Conservation (phyloP, 2,797 vertebrate species). For the Rhinophrynus dorsalis region DNA sequence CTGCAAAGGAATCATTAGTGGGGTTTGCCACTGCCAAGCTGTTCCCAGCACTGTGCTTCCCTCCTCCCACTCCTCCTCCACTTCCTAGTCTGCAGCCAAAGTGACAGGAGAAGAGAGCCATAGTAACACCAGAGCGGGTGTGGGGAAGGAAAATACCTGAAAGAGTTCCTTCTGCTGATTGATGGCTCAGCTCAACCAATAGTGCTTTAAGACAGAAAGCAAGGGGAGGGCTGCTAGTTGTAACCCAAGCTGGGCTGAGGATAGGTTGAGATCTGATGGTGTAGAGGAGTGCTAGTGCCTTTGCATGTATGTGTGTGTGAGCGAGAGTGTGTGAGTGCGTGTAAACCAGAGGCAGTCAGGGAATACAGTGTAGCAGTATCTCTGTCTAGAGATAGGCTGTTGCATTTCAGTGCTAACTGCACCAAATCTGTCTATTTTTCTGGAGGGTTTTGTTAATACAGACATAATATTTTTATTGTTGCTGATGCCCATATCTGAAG, state of each 20-base stretch:
- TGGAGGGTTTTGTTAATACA: conserved; percentile 18
- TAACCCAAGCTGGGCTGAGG: conserved; percentile 44
- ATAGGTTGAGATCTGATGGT: conserved; percentile 45
- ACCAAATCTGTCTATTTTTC: conserved; percentile 22
- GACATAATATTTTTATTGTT: conserved; percentile 1
- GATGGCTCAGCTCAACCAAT: conserved; percentile 24
- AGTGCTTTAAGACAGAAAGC: background rate
- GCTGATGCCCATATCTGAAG: conserved; percentile 41
- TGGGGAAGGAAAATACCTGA: conserved; percentile 47
- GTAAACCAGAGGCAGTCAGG: conserved; percentile 38
- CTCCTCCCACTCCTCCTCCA: conserved; percentile 44
- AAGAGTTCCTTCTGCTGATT: conserved; percentile 37
- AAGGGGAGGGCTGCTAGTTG: conserved; percentile 12
- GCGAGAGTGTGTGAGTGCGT: conserved; percentile 24
- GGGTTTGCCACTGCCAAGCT: conserved; percentile 36
- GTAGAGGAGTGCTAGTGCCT: conserved; percentile 27
- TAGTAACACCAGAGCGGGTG: conserved; percentile 44
- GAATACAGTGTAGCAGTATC: conserved; percentile 50
- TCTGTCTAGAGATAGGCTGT: conserved; percentile 47
- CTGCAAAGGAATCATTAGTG: conserved; percentile 39
- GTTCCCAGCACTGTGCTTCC: conserved; percentile 24
- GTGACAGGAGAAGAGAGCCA: conserved; percentile 41
- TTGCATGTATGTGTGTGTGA: conserved; percentile 19
- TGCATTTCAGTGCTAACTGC: conserved; percentile 50
- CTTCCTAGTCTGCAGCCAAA: conserved; percentile 49